These are phyloP conservation scores for Phyllostomus hastatus DNA, from an alignment of 2,113 vertebrate genomes.

Conservation along the genomic window DNA sequence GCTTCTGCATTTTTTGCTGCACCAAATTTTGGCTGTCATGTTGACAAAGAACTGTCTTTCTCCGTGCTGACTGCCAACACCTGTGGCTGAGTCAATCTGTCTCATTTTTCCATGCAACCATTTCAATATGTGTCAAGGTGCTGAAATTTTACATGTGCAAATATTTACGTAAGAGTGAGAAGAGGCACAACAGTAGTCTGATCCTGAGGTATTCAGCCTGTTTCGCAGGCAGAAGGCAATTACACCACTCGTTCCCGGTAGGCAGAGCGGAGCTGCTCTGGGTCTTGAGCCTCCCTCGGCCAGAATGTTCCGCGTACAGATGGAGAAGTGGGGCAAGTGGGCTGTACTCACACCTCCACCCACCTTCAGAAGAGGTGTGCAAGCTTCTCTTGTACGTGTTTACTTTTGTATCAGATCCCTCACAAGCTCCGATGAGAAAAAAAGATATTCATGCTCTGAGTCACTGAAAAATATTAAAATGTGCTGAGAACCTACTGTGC, in stretches of 20 bases:
- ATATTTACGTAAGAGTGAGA: conserved; percentile 53
- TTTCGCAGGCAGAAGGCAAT: conserved; percentile 5
- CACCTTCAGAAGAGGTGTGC: background rate
- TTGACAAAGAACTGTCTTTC: background rate
- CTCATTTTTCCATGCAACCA: conserved; percentile 19
- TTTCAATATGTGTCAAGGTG: conserved; percentile 62
- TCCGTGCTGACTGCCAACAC: background rate
- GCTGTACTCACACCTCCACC: background rate
- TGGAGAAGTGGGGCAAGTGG: background rate
- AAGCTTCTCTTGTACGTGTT: background rate
- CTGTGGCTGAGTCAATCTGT: conserved; percentile 35
- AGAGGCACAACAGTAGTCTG: conserved; percentile 42
- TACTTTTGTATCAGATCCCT: background rate
- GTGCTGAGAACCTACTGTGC: background rate
- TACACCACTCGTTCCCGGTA: background rate
- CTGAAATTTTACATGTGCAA: conserved; percentile 47
- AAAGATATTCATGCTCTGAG: background rate
- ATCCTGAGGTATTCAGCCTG: conserved; percentile 1
- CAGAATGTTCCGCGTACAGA: background rate
- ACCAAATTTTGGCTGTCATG: accelerated
- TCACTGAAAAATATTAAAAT: background rate
- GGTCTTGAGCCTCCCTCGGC: background rate
- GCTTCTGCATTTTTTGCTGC: background rate
- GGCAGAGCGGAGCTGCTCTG: background rate
- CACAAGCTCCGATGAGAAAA: background rate